Percentiles rank a stretch among this genome's conserved stretches.
Evolutionary conservation across 2,888 invertebrate genomes (phyloP).

Genomic region (Poecilobothrus nobilitatus): DNA sequence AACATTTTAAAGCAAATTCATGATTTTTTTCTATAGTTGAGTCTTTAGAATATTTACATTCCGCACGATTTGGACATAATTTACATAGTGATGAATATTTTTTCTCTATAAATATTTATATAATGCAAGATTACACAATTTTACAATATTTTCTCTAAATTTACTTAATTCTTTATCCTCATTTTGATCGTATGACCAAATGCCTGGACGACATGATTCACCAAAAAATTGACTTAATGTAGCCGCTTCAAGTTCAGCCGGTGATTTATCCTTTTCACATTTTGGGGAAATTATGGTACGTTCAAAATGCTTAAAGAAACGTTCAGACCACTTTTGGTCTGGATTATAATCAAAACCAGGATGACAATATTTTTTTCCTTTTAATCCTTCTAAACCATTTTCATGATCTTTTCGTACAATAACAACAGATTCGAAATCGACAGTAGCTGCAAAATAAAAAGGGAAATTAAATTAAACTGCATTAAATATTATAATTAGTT

Average conservation of each 20-base stretch:
- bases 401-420: constrained; percentile 47
- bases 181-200: constrained; percentile 51
- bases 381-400: constrained; percentile 46
- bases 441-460: constrained; percentile 39
- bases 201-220: constrained; percentile 63
- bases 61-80: constrained; percentile 31
- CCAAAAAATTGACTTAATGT: constrained; percentile 57
- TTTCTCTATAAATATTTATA: constrained; percentile 40
- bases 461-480: neutral
- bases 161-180: constrained; percentile 54
- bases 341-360: constrained; percentile 51
- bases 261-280: constrained; percentile 38
- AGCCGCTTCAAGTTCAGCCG: constrained; percentile 54
- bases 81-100: constrained; percentile 51
- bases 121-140: neutral
- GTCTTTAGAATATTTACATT: constrained; percentile 29
- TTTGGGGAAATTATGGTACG: constrained; percentile 30
- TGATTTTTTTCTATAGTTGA: constrained; percentile 29
- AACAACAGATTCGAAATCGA: constrained; percentile 53
- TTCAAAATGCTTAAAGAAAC: constrained; percentile 55
- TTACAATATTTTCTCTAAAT: constrained; percentile 22
- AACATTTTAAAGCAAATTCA: constrained; percentile 49
- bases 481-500: neutral
- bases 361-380: constrained; percentile 53
- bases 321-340: constrained; percentile 47